phyloP scores from a whole-genome alignment of 92 coral and sea anemone species.

The Zoanthus sansibaricus region DNA sequence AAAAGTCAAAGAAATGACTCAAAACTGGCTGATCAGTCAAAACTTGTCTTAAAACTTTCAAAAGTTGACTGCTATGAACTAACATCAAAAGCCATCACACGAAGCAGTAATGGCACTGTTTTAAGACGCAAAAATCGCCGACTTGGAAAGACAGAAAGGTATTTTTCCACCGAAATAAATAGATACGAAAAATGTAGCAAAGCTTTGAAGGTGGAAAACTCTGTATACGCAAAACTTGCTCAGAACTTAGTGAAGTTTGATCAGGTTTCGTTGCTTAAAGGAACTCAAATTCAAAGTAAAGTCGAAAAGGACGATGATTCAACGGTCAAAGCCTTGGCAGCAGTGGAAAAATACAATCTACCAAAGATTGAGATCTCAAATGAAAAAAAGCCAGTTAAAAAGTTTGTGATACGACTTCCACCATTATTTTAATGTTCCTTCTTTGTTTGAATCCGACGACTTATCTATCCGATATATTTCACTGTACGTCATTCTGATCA shows the following conservation, averaged over 20 bases:
- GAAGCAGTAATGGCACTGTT: slow-evolving; percentile 10
- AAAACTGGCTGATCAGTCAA: slow-evolving; percentile 14
- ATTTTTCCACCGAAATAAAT: not conserved
- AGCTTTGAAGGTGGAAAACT: not conserved
- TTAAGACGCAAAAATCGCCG: not conserved
- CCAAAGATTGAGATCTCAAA: slow-evolving; percentile 3
- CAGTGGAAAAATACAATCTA: slow-evolving; percentile 34
- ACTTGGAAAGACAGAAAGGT: not conserved
- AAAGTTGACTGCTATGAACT: slow-evolving; percentile 37
- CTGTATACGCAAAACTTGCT: not conserved
- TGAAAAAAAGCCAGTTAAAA: slow-evolving; percentile 21
- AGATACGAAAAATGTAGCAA: not conserved
- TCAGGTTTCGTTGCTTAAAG: slow-evolving; percentile 11
- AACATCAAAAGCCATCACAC: slow-evolving; percentile 11
- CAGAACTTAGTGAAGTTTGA: slow-evolving; percentile 18
- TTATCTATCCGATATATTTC: too few species aligned
- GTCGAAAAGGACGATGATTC: not conserved
- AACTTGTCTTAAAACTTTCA: slow-evolving; percentile 19
- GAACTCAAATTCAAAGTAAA: slow-evolving; percentile 1
- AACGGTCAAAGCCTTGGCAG: slow-evolving; percentile 17
- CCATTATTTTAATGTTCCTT: not conserved
- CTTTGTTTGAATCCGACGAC: too few species aligned
- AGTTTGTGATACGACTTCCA: slow-evolving; percentile 28
- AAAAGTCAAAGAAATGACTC: not conserved
- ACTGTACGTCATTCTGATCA: too few species aligned